These are phyloP conservation scores for Nemotelus nigrinus DNA, from an alignment of 2,888 invertebrate species.

Conservation along the genomic window DNA sequence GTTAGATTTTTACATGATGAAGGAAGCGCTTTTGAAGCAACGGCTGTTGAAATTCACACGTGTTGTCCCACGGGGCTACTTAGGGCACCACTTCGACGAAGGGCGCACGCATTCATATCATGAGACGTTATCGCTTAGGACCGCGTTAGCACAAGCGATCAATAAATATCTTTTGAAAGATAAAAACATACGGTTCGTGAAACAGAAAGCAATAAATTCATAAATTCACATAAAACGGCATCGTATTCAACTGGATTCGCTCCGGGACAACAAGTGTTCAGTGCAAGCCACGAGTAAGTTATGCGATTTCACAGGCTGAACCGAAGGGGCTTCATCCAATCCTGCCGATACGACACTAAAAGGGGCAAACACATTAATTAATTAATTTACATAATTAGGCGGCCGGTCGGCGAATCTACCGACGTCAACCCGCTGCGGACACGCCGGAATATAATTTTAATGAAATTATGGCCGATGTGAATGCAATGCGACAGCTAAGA, in stretches of 20 bases:
- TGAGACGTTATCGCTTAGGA: not conserved
- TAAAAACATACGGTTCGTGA: conserved; percentile 15
- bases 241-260: conserved; percentile 1
- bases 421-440: conserved; percentile 13
- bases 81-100: conserved; percentile 4
- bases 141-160: conserved; percentile 18
- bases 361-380: conserved; percentile 30
- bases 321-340: no score
- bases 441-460: conserved; percentile 26
- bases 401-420: conserved; percentile 23
- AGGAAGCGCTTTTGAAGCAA: not conserved
- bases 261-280: conserved; percentile 14
- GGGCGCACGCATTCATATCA: not conserved
- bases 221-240: conserved; percentile 9
- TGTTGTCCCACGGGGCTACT: conserved; percentile 40
- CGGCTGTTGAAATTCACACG: conserved; percentile 35
- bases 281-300: no score
- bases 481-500: conserved; percentile 31
- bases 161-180: conserved; percentile 32
- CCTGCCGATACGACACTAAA: conserved; percentile 4
- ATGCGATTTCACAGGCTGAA: no score
- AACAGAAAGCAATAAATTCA: not conserved
- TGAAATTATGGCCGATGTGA: conserved; percentile 30
- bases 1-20: conserved; percentile 22
- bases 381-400: conserved; percentile 40